These are phyloP conservation scores for Amniataba percoides DNA, from an alignment of 2,797 vertebrate genomes.

Conservation along the genomic window DNA sequence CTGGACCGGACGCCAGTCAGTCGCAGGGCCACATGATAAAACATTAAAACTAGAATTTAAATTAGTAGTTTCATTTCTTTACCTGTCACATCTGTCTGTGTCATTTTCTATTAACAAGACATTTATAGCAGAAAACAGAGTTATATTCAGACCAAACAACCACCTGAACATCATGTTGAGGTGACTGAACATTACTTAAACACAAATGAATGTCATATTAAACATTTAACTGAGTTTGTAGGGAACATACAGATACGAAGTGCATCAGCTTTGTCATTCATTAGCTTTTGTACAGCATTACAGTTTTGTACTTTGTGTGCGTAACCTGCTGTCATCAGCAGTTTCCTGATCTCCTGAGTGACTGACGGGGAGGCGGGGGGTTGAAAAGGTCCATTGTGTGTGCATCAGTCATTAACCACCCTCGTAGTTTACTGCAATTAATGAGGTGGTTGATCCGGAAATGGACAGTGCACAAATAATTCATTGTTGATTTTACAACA, in stretches of 20 bases:
- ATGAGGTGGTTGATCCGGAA: conserved; percentile 10
- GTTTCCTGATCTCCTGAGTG: conserved; percentile 45
- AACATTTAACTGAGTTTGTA: not conserved
- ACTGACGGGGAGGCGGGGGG: conserved; percentile 29
- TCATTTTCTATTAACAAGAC: not conserved
- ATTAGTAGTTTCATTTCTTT: not conserved
- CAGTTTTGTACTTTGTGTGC: conserved; percentile 64
- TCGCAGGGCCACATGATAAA: no score
- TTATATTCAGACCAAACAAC: not conserved
- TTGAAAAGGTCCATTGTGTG: conserved; percentile 37
- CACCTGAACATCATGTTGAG: not conserved
- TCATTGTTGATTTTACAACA: not conserved
- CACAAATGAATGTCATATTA: not conserved
- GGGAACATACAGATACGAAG: not conserved
- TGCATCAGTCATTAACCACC: conserved; percentile 53
- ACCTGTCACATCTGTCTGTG: no score
- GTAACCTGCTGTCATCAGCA: conserved; percentile 63
- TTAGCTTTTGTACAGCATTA: conserved; percentile 48
- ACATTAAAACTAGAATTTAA: not conserved
- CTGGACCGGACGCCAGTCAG: no score
- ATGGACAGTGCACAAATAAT: conserved; percentile 13
- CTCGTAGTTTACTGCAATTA: conserved; percentile 13
- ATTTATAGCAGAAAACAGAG: not conserved
- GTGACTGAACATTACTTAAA: not conserved
- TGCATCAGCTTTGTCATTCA: conserved; percentile 49